Evolutionary conservation across 2,888 invertebrate species (phyloP), one percentile per base, ranked within the genome.

Genomic region (Troides oblongomaculatus): DNA sequence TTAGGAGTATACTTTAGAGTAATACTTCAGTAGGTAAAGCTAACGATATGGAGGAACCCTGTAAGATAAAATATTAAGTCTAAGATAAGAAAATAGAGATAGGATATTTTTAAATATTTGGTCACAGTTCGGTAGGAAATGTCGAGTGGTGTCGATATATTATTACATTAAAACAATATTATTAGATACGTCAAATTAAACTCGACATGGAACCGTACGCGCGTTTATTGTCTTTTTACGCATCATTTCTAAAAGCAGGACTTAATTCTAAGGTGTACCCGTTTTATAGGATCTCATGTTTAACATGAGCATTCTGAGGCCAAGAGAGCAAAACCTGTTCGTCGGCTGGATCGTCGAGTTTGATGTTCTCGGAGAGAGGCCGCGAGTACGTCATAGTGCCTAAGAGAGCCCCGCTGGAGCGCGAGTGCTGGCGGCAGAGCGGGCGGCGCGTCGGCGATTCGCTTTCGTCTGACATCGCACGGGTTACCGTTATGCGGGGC

Each of bases 391-490:
- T 88, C 70, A 93, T 83, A 7, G 86, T 87, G 1, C 86, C 87
- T 71, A 85, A 84, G 71, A 84, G 94, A 84, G 88, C 95, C 4
- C 92, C 91, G 69, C 91, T 92, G 0, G 92, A 92, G 2, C 92
- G 88, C 23, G 92, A 92, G 70, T 92, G 92, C 76, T 92, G 92
- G 1, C 92, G 87, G 72, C 92, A 92, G 7, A 92, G 82, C 23
- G 91, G 90, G 0, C 91, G 87, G 17, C 90, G 86, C 39, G 94
- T 93, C 36, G 92, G 93, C 0, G 93, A 93, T 72, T 95, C 95
- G 77, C 95, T 95, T 79, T 96, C 96, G 78, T 96, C 95, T 23
- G 95, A 96, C 90, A 94, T 94, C 3, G 96, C 95, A 64, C 95
- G 89, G 0, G 96, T 96, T 74, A 96, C 96, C 12, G 95, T 93